Conservation (phyloP, 2,113 vertebrate genomes). For the Mugil cephalus region DNA sequence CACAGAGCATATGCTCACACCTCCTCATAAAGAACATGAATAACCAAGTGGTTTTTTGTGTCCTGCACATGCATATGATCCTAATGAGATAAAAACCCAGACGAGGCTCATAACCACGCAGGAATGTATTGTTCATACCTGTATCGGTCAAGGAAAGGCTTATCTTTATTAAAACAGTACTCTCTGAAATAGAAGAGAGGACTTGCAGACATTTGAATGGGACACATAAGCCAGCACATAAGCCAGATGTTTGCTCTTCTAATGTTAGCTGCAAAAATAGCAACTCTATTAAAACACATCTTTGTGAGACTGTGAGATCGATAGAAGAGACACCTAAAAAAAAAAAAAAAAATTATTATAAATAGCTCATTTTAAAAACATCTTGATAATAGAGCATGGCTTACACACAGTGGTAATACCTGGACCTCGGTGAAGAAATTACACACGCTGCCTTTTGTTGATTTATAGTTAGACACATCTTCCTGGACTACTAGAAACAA, state of each 20-base stretch:
- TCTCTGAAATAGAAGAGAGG: not conserved
- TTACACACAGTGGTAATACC: not conserved
- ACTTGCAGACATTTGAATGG: too few relatives aligned
- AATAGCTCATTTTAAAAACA: not conserved
- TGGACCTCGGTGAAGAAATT: not conserved
- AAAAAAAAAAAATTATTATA: too few relatives aligned
- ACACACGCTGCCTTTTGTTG: too few relatives aligned
- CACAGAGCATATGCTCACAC: not conserved
- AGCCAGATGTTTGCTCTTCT: too few relatives aligned
- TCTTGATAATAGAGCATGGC: not conserved
- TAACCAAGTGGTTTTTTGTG: not conserved
- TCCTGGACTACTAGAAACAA: not conserved
- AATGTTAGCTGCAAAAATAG: too few relatives aligned
- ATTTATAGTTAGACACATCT: not conserved
- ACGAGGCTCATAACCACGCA: not conserved
- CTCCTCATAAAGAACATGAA: not conserved
- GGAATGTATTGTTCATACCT: too few relatives aligned
- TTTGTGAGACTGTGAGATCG: too few relatives aligned
- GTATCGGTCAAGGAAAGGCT: too few relatives aligned
- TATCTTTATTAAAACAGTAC: not conserved
- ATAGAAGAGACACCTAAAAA: not conserved
- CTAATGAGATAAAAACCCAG: not conserved
- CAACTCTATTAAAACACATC: too few relatives aligned
- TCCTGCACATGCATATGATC: not conserved
- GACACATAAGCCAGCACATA: too few relatives aligned